These are phyloP conservation scores for Magallana nippona DNA, from an alignment of 2,888 invertebrate genomes.

Conservation along the genomic window DNA sequence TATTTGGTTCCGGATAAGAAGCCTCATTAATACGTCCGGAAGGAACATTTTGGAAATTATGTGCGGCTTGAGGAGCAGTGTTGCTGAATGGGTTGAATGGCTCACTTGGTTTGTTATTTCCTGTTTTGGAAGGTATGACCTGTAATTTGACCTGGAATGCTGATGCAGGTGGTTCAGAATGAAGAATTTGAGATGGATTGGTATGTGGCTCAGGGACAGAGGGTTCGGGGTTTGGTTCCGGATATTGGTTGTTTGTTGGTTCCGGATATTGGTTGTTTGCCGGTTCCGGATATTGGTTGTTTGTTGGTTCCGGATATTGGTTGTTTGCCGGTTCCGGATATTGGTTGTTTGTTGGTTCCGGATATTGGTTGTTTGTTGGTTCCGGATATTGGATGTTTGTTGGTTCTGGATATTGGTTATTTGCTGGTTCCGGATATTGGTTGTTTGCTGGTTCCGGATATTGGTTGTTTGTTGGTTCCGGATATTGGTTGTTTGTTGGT, in stretches of 20 bases:
- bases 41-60: neutral
- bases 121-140: neutral
- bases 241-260: neutral
- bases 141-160: neutral
- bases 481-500: neutral
- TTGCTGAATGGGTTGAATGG: neutral
- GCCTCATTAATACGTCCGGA: neutral
- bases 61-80: neutral
- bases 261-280: neutral
- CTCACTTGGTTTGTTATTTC: neutral
- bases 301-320: no score
- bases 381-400: no score
- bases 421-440: neutral
- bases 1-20: neutral
- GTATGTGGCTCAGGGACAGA: neutral
- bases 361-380: no score
- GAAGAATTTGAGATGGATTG: neutral
- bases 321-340: no score
- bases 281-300: no score
- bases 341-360: no score
- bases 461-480: neutral
- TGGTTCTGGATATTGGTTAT: no score
- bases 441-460: neutral
- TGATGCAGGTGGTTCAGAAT: conserved; percentile 12
- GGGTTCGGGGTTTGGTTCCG: neutral